Base-by-base conservation (phyloP, 2,113 vertebrate genomes). In the Desmodus rotundus region DNA sequence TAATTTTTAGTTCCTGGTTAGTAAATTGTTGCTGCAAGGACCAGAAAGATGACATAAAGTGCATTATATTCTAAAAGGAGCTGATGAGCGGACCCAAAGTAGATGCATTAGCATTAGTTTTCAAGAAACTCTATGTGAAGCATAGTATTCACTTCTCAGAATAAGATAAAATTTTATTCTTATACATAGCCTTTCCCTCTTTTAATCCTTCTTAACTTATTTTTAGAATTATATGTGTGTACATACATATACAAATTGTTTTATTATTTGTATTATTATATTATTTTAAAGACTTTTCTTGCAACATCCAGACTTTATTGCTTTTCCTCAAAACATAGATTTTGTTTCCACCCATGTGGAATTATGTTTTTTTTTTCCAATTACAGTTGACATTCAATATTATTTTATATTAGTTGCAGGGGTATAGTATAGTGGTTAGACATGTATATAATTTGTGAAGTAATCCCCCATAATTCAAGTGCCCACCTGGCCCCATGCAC, bases 281-380 rank as follows among this genome's bases (percentile, higher is more conserved):
- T 87, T 92, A 68, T 58, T 76, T 84, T 63, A 73, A 93, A 80
- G 31, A 4, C 47, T 96, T 94, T 92, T 91, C 45, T 36, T 91
- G 7, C 36, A 84, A 67, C 24, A 67, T 58, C 31, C 16, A 86
- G 81, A 87, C 1, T 93, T 82, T 4, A 82, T 58, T 73, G 45
- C 8, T 84, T 77, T 65, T 92, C 33, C 43, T 56, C 16, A 76
- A 90, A 87, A 63, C 13, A 45, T 84, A 89, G 36, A 84, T 24
- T 89, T 95, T 87, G 31, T 81, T 89, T 89, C 31, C 5, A 89
- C 41, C 14, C 76, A 43, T 95, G 4, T 87, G 28, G 11, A 83
- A 68, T 87, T 26, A 83, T 82, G 70, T 76, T 80, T 61, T 92
- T 67, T 67, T 19, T 45, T 41, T 41, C 41, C 15, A 76, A 47